These are phyloP conservation scores for Sisyra terminalis DNA, from an alignment of 2,888 invertebrate genomes.

Conservation along the genomic window DNA sequence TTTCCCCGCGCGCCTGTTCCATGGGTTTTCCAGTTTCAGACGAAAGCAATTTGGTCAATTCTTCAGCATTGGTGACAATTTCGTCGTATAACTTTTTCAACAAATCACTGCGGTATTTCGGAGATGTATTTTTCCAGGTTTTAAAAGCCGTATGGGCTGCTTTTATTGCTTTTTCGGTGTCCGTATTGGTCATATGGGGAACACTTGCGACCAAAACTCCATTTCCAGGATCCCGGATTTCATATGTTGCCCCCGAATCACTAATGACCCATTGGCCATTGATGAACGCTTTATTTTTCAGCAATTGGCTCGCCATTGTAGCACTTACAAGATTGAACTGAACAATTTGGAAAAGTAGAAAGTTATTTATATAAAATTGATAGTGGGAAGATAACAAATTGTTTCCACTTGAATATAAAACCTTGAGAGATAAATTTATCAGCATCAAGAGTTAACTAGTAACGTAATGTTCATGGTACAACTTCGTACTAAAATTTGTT, in stretches of 20 bases:
- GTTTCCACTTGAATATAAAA: no score
- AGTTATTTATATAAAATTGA: no score
- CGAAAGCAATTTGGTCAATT: slow-evolving; percentile 55
- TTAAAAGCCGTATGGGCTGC: slow-evolving; percentile 53
- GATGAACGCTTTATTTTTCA: no score
- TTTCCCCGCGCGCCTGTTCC: slow-evolving; percentile 64
- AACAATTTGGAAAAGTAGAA: no score
- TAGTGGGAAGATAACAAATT: no score
- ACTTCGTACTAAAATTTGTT: no score
- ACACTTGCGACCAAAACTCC: slow-evolving; percentile 48
- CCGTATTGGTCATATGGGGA: slow-evolving; percentile 59
- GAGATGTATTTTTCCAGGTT: slow-evolving; percentile 53
- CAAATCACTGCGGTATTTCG: slow-evolving; percentile 44
- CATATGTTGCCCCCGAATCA: slow-evolving; percentile 30
- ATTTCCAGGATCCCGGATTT: slow-evolving; percentile 55
- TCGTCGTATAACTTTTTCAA: slow-evolving; percentile 57
- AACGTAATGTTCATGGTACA: no score
- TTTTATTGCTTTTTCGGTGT: slow-evolving; percentile 50
- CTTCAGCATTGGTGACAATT: slow-evolving; percentile 48
- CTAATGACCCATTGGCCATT: no score
- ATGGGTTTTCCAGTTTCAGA: slow-evolving; percentile 75
- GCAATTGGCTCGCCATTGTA: no score
- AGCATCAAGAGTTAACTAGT: no score
- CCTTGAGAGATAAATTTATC: no score
- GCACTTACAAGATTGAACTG: no score